Evolutionary conservation across 2,797 vertebrate species (phyloP).

Genomic region (Poeciliopsis turneri): DNA sequence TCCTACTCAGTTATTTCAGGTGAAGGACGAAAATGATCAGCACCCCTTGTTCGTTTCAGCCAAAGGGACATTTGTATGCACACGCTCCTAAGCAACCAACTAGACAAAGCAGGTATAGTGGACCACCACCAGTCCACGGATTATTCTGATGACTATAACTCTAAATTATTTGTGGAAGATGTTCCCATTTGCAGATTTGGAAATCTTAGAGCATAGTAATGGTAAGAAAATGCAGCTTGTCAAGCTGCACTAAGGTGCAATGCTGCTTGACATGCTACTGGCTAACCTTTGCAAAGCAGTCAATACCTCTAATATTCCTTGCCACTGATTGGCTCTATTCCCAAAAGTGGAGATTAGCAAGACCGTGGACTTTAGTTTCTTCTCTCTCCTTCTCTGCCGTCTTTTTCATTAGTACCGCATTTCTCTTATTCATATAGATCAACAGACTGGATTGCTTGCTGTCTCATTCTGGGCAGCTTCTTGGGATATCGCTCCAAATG

Average conservation of each 20-base stretch:
- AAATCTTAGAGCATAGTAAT: neutral
- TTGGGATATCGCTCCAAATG: neutral
- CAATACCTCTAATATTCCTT: neutral
- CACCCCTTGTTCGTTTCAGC: too few relatives aligned
- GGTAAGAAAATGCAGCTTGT: neutral
- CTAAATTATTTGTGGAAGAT: neutral
- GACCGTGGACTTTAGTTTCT: neutral
- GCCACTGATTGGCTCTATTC: neutral
- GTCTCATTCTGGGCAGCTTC: neutral
- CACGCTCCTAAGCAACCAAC: too few relatives aligned
- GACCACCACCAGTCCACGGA: neutral
- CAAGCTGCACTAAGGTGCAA: neutral
- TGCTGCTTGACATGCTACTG: neutral
- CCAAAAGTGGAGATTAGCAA: neutral
- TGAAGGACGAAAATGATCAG: too few relatives aligned
- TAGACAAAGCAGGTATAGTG: too few relatives aligned
- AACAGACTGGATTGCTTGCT: neutral
- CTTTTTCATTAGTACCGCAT: too few relatives aligned
- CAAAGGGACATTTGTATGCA: too few relatives aligned
- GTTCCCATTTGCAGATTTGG: neutral
- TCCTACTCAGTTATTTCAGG: too few relatives aligned
- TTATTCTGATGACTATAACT: neutral
- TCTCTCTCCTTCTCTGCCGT: neutral
- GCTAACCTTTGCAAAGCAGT: neutral
- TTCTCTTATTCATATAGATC: neutral